Evolutionary conservation across 2,113 vertebrate species (phyloP).

Genomic region (Loxodonta africana): DNA sequence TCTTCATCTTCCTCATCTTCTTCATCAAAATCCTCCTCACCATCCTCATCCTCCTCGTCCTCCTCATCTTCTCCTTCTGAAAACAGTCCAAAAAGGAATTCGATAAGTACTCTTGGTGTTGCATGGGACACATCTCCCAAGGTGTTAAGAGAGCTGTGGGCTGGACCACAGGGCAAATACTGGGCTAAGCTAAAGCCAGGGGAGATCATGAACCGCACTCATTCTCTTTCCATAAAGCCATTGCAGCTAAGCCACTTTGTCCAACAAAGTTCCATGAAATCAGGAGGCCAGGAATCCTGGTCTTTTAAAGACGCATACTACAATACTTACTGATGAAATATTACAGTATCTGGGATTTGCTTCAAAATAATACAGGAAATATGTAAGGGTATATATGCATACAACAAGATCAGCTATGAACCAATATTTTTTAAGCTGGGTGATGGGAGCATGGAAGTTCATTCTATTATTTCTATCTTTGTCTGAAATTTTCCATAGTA

Average conservation of each 20-base stretch:
- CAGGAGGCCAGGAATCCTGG: not conserved
- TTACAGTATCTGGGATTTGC: not conserved
- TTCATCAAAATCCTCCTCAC: slow-evolving; percentile 93
- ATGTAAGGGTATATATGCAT: not conserved
- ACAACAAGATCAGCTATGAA: not conserved
- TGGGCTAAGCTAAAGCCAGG: not conserved
- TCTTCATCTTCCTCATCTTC: slow-evolving; percentile 92
- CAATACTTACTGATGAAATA: not conserved
- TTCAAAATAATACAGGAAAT: not conserved
- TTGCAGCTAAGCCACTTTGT: not conserved
- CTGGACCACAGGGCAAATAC: not conserved
- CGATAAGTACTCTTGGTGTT: not conserved
- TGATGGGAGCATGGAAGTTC: not conserved
- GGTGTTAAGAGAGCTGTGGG: not conserved
- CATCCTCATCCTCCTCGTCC: slow-evolving; percentile 93
- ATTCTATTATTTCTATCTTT: slow-evolving; percentile 34
- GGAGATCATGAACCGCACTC: not conserved
- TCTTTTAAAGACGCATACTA: not conserved
- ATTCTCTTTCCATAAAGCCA: not conserved
- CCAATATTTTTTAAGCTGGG: not conserved
- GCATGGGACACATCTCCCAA: not conserved
- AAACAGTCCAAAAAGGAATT: slow-evolving; percentile 38
- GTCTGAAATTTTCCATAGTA: not conserved
- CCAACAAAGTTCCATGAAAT: not conserved
- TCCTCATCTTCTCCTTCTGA: slow-evolving; percentile 92